These are phyloP conservation scores for Carlito syrichta DNA, from an alignment of 2,113 vertebrate genomes.

Conservation along the genomic window DNA sequence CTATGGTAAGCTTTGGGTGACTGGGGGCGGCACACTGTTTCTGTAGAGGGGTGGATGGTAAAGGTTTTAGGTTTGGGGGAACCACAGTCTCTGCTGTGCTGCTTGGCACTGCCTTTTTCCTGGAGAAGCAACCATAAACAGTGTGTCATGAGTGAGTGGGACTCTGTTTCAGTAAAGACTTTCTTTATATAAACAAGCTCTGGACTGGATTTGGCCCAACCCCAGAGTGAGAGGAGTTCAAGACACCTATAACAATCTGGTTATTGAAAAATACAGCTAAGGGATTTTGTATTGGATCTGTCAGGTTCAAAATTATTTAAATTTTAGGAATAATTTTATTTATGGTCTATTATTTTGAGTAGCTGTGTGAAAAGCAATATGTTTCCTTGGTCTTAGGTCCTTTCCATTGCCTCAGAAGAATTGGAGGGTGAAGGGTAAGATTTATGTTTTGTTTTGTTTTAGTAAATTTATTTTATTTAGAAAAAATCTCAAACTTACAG, in stretches of 20 bases:
- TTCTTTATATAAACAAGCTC: too few relatives aligned
- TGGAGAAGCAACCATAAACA: too few relatives aligned
- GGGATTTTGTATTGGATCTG: background rate
- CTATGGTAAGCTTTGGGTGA: background rate
- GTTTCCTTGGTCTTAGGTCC: constrained; percentile 76
- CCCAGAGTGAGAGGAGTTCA: background rate
- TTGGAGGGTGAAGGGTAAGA: constrained; percentile 94
- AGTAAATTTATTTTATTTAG: background rate
- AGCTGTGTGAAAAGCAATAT: background rate
- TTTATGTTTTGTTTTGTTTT: background rate
- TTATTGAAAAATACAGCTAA: background rate
- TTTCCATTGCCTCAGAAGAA: constrained; percentile 89
- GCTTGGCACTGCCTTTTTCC: rapidly evolving
- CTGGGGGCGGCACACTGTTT: background rate
- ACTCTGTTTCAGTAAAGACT: background rate
- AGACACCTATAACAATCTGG: background rate
- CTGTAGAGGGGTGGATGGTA: background rate
- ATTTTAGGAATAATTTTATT: background rate
- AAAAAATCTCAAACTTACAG: background rate
- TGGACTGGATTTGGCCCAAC: background rate
- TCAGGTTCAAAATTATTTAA: background rate
- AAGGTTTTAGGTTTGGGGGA: background rate
- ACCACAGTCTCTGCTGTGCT: rapidly evolving
- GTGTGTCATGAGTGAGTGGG: rapidly evolving
- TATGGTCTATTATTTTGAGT: background rate